Evolutionary conservation across 2,888 invertebrate genomes (phyloP).

Genomic region (Cabera pusaria): DNA sequence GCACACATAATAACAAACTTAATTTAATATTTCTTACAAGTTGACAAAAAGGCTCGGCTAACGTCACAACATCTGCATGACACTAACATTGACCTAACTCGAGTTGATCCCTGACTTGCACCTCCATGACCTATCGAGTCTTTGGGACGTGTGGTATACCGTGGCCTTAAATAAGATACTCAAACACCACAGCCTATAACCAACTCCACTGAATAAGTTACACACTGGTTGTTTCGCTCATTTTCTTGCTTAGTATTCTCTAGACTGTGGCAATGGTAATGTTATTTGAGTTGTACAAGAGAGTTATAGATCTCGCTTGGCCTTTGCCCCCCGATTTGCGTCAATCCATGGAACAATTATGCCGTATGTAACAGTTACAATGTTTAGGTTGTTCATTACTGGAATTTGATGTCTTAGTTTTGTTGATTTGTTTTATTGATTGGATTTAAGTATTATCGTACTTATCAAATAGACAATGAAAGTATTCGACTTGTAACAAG

Average conservation of each 20-base stretch:
- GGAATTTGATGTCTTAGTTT: too few relatives aligned
- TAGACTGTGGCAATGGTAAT: constrained; percentile 46
- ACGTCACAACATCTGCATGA: constrained; percentile 63
- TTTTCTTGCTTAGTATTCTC: constrained; percentile 3
- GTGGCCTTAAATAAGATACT: constrained; percentile 46
- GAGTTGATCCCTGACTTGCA: constrained; percentile 55
- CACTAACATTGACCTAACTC: constrained; percentile 71
- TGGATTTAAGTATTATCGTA: too few relatives aligned
- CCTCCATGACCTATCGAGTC: constrained; percentile 63
- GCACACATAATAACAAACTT: too few relatives aligned
- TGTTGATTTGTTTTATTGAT: too few relatives aligned
- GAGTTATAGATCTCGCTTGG: constrained; percentile 70
- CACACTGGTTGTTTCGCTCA: constrained; percentile 25
- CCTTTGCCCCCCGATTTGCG: constrained; percentile 68
- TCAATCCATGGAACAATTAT: constrained; percentile 74
- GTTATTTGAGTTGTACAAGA: constrained; percentile 45
- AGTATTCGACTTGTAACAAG: too few relatives aligned
- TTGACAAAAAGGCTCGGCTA: constrained; percentile 53
- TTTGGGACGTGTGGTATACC: constrained; percentile 61
- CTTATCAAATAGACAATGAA: too few relatives aligned
- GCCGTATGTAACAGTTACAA: constrained; percentile 51
- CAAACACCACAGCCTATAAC: constrained; percentile 30
- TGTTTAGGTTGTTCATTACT: constrained; percentile 55
- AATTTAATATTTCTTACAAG: too few relatives aligned
- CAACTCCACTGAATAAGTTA: constrained; percentile 3